Conservation (phyloP, 2,888 invertebrate genomes). For the Candidula unifasciata region DNA sequence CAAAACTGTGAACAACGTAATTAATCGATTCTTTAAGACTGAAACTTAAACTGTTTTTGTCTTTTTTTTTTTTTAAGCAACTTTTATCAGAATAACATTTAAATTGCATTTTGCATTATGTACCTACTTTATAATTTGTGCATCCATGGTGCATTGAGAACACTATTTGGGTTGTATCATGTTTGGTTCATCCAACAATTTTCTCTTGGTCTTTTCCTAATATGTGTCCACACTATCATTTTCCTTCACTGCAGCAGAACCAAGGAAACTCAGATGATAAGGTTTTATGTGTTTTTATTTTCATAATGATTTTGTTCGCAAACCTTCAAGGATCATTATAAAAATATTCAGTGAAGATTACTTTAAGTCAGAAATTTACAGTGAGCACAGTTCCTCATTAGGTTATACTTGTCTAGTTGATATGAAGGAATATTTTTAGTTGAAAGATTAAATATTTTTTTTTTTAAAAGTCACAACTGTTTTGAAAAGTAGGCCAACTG, state of each 20-base stretch:
- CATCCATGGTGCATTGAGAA: not conserved
- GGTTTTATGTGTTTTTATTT: slow-evolving; percentile 23
- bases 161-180: not conserved
- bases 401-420: no score
- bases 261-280: slow-evolving; percentile 52
- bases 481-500: no score
- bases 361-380: no score
- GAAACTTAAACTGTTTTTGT: not conserved
- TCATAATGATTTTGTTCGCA: not conserved
- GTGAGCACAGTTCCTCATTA: no score
- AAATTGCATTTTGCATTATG: not conserved
- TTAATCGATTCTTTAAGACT: no score
- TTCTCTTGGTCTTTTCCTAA: not conserved
- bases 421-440: no score
- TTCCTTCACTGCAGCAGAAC: slow-evolving; percentile 47
- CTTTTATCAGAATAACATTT: not conserved
- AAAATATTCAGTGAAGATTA: no score
- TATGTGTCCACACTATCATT: not conserved
- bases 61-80: not conserved
- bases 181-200: not conserved
- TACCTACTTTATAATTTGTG: not conserved
- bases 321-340: not conserved
- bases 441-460: no score
- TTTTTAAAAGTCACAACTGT: no score
- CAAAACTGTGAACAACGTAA: no score